Evolutionary conservation across 2,113 vertebrate genomes (phyloP).

Genomic region (Neodon shergylaensis): DNA sequence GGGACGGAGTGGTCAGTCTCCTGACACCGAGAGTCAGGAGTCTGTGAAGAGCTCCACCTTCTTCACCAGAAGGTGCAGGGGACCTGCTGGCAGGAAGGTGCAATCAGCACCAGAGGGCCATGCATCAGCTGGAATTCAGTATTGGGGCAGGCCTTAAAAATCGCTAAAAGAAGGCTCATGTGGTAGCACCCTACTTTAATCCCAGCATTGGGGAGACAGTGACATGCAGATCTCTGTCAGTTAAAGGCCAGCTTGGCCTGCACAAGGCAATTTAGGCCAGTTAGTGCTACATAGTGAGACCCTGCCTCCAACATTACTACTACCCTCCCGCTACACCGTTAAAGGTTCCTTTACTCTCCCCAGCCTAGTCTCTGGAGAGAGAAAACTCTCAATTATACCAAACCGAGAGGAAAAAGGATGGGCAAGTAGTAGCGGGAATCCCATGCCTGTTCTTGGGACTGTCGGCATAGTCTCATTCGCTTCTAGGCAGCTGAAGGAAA

Average conservation of each 20-base stretch:
- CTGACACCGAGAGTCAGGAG: not conserved
- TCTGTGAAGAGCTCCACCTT: not conserved
- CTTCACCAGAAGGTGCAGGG: slow-evolving; percentile 31
- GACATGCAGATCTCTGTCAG: not conserved
- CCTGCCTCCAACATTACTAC: not conserved
- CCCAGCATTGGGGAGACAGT: not conserved
- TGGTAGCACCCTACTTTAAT: not conserved
- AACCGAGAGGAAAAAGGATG: fast-evolving
- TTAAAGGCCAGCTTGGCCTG: not conserved
- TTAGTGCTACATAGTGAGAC: not conserved
- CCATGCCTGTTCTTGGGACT: too few relatives aligned
- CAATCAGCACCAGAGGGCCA: not conserved
- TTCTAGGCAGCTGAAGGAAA: not conserved
- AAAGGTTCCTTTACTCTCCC: not conserved
- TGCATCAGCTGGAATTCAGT: not conserved
- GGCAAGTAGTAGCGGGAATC: not conserved
- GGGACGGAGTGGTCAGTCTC: not conserved
- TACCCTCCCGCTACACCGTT: not conserved
- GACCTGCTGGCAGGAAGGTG: not conserved
- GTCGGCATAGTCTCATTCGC: not conserved
- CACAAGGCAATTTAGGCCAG: not conserved
- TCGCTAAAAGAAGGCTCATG: not conserved
- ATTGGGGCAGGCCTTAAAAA: not conserved
- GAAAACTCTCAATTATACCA: not conserved
- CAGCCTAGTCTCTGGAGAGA: not conserved